Conservation (phyloP, 1,140 invertebrate genomes). For the Lithobius niger region DNA sequence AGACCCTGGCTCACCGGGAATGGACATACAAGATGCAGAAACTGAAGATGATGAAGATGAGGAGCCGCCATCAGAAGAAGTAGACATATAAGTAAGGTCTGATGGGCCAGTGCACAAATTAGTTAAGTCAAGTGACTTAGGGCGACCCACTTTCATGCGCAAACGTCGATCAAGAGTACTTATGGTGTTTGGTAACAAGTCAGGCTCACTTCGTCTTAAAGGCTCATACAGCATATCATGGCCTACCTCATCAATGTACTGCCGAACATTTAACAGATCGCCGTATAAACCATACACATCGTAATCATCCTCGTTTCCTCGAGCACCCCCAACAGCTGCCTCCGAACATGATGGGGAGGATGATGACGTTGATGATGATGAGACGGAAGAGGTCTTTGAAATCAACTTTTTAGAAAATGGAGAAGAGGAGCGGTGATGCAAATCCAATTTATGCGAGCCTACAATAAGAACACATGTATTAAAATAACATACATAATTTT, state of each 20-base stretch:
- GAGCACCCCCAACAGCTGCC: no score
- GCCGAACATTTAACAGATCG: slow-evolving; percentile 75
- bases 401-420: no score
- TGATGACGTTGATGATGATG: no score
- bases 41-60: not conserved
- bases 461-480: not conserved
- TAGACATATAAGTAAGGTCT: slow-evolving; percentile 4
- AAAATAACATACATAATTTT: no score
- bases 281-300: slow-evolving; percentile 81
- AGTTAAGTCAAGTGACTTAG: slow-evolving; percentile 63
- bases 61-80: not conserved
- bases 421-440: no score
- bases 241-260: slow-evolving; percentile 58
- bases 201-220: slow-evolving; percentile 60
- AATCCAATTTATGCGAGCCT: no score
- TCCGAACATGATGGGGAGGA: no score
- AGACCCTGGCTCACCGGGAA: no score
- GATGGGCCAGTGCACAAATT: no score
- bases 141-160: slow-evolving; percentile 61
- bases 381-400: no score
- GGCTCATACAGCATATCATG: slow-evolving; percentile 49
- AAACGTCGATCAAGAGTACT: slow-evolving; percentile 62
- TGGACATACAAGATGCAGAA: not conserved
- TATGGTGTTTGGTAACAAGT: slow-evolving; percentile 51
- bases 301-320: slow-evolving; percentile 34